A percentile compares a stretch with the other conserved stretches of the same genome.
phyloP scores from a whole-genome alignment of 2,797 vertebrate genomes.

The Synaphobranchus kaupii region DNA sequence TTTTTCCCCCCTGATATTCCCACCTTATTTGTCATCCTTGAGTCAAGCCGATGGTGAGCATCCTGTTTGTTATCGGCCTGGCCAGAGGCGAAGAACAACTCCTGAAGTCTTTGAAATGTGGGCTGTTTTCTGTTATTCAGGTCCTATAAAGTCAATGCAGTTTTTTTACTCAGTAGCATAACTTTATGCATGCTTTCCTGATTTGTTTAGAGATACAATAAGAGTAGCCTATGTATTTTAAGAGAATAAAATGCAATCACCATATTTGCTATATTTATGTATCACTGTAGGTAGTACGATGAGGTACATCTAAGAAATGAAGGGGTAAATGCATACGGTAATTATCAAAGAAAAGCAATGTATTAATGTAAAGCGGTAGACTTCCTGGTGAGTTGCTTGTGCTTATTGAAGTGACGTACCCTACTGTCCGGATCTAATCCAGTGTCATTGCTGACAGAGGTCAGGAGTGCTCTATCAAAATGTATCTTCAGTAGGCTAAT shows the following conservation, averaged over 20 bases:
- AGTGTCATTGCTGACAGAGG: neutral
- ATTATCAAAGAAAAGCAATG: neutral
- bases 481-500: too few relatives aligned
- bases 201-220: constrained; percentile 12
- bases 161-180: constrained; percentile 30
- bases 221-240: too few relatives aligned
- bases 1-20: neutral
- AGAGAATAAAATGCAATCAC: too few relatives aligned
- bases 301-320: neutral
- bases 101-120: constrained; percentile 52
- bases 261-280: too few relatives aligned
- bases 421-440: neutral
- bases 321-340: neutral
- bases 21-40: constrained; percentile 50
- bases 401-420: neutral
- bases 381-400: neutral
- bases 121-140: constrained; percentile 38
- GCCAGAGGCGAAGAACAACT: constrained; percentile 55
- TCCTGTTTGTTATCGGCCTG: constrained; percentile 40
- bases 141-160: constrained; percentile 42
- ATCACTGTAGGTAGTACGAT: neutral
- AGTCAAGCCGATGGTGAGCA: constrained; percentile 31
- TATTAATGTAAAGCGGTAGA: neutral
- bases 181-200: constrained; percentile 26
- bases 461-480: neutral